phyloP scores from a whole-genome alignment of 2,113 vertebrate genomes.

The Actenoides hombroni region DNA sequence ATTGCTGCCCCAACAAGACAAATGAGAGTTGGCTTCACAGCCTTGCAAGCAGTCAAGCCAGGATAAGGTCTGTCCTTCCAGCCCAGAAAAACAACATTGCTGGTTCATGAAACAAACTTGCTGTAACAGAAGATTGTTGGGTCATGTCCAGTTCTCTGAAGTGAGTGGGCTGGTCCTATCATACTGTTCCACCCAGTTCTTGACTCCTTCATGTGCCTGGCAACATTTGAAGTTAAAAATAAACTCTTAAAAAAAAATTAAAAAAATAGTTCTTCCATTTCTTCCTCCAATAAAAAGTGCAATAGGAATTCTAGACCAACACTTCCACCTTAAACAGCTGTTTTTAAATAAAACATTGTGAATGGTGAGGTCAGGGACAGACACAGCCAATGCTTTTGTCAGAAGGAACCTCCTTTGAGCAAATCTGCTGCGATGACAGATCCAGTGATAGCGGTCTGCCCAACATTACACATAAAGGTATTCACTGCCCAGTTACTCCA shows the following conservation, averaged over 20 bases:
- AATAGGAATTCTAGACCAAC: background rate
- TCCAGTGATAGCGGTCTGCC: background rate
- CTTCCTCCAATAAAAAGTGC: background rate
- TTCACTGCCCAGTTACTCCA: background rate
- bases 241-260: background rate
- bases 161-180: background rate
- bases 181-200: background rate
- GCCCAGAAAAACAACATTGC: background rate
- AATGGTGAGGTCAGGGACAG: background rate
- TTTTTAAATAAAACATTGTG: background rate
- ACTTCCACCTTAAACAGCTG: background rate
- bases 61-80: background rate
- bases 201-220: background rate
- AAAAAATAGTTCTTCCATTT: background rate
- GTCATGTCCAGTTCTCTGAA: slow-evolving; percentile 1
- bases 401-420: background rate
- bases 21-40: background rate
- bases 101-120: background rate
- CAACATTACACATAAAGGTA: rapidly evolving
- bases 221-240: background rate
- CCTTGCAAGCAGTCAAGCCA: background rate
- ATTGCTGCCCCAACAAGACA: background rate
- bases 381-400: background rate
- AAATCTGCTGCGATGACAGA: background rate
- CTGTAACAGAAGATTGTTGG: slow-evolving; percentile 19